A percentile compares a stretch with the other conserved stretches of the same genome.
These are phyloP conservation scores for Mesodorylaimus sp. DNA, from an alignment of 2,888 invertebrate genomes.

Conservation along the genomic window DNA sequence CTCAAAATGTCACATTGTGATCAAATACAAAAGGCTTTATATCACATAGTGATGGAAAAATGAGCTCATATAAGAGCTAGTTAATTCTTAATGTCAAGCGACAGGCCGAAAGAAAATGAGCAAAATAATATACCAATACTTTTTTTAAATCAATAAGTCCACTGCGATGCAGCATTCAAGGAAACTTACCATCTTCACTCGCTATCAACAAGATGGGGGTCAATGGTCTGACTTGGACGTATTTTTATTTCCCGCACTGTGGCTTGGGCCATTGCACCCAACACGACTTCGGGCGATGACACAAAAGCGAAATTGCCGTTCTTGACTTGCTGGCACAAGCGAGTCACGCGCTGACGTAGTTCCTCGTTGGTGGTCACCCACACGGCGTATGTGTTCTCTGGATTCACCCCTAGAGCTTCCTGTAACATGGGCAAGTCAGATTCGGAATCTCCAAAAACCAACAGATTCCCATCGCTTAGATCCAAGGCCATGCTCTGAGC, in stretches of 20 bases:
- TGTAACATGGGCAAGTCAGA: slow-evolving; percentile 28
- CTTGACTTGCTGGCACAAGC: slow-evolving; percentile 19
- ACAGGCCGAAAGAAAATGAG: too few species aligned
- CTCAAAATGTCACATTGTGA: too few species aligned
- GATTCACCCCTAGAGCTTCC: slow-evolving; percentile 18
- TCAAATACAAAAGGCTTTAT: too few species aligned
- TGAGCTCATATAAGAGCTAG: too few species aligned
- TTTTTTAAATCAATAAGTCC: too few species aligned
- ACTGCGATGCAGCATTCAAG: too few species aligned
- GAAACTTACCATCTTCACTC: too few species aligned
- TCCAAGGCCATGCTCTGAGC: slow-evolving; percentile 22
- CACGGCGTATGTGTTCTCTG: slow-evolving; percentile 23
- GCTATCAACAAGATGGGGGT: too few species aligned
- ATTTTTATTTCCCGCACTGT: slow-evolving; percentile 26
- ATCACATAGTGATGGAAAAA: too few species aligned
- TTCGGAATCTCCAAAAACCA: slow-evolving; percentile 27
- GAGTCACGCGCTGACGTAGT: slow-evolving; percentile 14
- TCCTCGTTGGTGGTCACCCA: slow-evolving; percentile 21
- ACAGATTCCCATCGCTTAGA: slow-evolving; percentile 23
- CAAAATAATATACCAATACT: too few species aligned
- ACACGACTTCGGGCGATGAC: slow-evolving; percentile 26
- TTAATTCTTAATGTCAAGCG: too few species aligned
- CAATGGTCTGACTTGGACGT: too few species aligned
- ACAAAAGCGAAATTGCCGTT: slow-evolving; percentile 27
- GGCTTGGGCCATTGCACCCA: slow-evolving; percentile 30